Conservation (phyloP, 1,140 invertebrate species). For the Drosophila mayri region DNA sequence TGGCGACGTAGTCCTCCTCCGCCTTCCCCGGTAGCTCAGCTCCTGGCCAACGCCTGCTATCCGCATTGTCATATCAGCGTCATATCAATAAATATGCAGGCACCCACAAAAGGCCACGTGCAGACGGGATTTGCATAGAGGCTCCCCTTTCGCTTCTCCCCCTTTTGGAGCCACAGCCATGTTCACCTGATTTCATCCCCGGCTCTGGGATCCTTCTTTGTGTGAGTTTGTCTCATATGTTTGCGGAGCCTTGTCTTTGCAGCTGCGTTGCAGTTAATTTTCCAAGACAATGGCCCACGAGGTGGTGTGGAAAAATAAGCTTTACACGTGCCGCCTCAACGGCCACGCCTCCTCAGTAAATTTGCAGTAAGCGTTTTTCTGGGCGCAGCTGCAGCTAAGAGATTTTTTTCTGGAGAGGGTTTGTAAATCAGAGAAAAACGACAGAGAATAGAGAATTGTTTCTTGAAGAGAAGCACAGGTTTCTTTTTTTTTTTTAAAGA, state of each 20-base stretch:
- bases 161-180: slow-evolving; percentile 1
- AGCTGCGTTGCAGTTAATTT: slow-evolving; percentile 74
- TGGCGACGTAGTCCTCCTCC: slow-evolving; percentile 1
- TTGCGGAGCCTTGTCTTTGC: slow-evolving; percentile 46
- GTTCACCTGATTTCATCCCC: slow-evolving; percentile 34
- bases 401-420: slow-evolving; percentile 11
- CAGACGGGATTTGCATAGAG: slow-evolving; percentile 64
- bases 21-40: neutral
- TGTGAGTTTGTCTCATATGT: slow-evolving; percentile 60
- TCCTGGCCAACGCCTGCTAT: slow-evolving; percentile 10
- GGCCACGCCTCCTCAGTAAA: slow-evolving; percentile 51
- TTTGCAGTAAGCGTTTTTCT: slow-evolving; percentile 33
- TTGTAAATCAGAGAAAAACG: slow-evolving; percentile 22
- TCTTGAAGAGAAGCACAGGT: neutral
- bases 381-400: slow-evolving; percentile 10
- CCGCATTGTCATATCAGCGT: slow-evolving; percentile 76
- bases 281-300: slow-evolving; percentile 75
- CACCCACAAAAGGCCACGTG: slow-evolving; percentile 70
- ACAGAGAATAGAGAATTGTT: slow-evolving; percentile 5
- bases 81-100: slow-evolving; percentile 81
- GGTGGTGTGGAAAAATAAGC: slow-evolving; percentile 71
- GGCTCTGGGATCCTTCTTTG: slow-evolving; percentile 46
- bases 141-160: too few relatives aligned
- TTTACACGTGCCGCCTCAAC: slow-evolving; percentile 75
- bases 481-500: neutral